Conservation (phyloP, 2,113 vertebrate genomes). For the Vidua macroura region DNA sequence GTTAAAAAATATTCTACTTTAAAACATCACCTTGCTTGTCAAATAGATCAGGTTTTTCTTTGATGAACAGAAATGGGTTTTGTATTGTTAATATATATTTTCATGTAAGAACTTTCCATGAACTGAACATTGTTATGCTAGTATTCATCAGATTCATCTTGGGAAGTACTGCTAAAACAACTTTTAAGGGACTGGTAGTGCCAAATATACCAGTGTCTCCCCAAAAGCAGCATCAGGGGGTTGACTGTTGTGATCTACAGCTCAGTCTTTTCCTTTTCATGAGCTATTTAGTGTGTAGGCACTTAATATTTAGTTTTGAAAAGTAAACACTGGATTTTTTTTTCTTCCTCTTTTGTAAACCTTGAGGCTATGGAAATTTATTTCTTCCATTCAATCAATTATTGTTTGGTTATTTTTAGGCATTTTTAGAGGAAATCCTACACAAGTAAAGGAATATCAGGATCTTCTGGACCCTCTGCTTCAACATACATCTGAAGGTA, state of each 20-base stretch:
- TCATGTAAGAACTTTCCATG: neutral
- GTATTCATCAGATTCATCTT: neutral
- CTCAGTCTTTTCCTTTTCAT: neutral
- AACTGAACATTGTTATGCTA: neutral
- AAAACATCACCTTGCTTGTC: neutral
- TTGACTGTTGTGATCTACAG: neutral
- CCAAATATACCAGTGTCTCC: neutral
- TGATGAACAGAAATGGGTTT: neutral
- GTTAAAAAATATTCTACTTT: neutral
- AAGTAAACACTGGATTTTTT: neutral
- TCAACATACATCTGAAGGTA: slow-evolving; percentile 89
- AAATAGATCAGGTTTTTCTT: neutral
- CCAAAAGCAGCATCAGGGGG: neutral
- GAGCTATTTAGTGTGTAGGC: neutral
- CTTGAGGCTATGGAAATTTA: neutral
- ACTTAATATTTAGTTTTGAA: neutral
- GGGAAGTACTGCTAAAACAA: neutral
- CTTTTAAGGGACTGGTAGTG: neutral
- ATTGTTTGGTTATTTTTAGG: slow-evolving; percentile 73
- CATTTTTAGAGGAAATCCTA: slow-evolving; percentile 86
- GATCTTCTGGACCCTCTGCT: slow-evolving; percentile 87
- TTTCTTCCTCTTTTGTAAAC: neutral
- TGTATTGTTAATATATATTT: neutral
- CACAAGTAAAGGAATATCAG: slow-evolving; percentile 91
- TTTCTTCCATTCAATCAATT: neutral